phyloP scores from a whole-genome alignment of 2,797 vertebrate species.

The Brachyrhaphis roseni region DNA sequence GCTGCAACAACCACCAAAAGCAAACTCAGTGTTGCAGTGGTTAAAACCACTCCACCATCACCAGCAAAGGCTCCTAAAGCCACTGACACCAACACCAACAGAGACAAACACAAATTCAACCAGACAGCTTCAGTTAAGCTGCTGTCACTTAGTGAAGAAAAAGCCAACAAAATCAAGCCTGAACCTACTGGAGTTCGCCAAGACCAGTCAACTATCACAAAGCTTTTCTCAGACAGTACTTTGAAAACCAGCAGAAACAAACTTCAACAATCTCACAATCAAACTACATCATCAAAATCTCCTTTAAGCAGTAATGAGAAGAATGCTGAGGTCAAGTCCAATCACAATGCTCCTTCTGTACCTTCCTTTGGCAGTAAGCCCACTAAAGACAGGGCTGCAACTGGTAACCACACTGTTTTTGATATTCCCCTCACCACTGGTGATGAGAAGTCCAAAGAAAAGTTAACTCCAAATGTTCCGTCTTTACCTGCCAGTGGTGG shows the following conservation, averaged over 20 bases:
- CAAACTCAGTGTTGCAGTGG: slow-evolving; percentile 46
- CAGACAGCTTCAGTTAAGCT: slow-evolving; percentile 51
- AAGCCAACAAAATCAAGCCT: slow-evolving; percentile 56
- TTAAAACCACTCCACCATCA: slow-evolving; percentile 50
- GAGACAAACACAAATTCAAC: slow-evolving; percentile 55
- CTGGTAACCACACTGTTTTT: neutral
- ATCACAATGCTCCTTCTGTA: slow-evolving; percentile 48
- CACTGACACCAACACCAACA: slow-evolving; percentile 42
- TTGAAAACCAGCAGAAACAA: slow-evolving; percentile 60
- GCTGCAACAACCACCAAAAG: slow-evolving; percentile 44
- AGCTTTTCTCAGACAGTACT: slow-evolving; percentile 13
- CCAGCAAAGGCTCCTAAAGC: slow-evolving; percentile 41
- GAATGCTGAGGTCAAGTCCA: slow-evolving; percentile 48
- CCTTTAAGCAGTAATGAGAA: slow-evolving; percentile 46
- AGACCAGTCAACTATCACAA: slow-evolving; percentile 46
- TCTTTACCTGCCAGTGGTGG: slow-evolving; percentile 25
- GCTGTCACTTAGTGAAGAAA: slow-evolving; percentile 45
- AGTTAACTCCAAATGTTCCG: slow-evolving; percentile 47
- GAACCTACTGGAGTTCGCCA: slow-evolving; percentile 35
- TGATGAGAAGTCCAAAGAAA: slow-evolving; percentile 42
- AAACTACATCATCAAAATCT: slow-evolving; percentile 49
- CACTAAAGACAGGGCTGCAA: slow-evolving; percentile 25
- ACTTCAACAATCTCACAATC: slow-evolving; percentile 48
- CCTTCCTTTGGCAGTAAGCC: slow-evolving; percentile 39
- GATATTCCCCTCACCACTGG: neutral